Evolutionary conservation across 2,113 vertebrate species (phyloP).

Genomic region (Chinchilla lanigera): DNA sequence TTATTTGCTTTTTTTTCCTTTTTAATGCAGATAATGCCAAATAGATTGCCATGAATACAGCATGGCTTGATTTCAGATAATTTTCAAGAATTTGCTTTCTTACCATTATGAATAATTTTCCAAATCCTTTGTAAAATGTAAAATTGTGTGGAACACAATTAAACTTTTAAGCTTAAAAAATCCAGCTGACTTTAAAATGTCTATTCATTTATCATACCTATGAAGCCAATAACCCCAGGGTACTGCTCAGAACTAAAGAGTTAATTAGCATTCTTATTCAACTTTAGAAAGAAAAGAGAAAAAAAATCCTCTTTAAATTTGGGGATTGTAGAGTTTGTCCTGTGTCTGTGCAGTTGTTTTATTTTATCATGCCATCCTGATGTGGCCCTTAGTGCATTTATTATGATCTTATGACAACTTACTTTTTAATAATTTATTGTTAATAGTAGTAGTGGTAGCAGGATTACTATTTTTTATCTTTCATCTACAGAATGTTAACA

Average conservation of each 20-base stretch:
- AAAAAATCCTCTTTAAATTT: background rate
- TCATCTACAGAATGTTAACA: background rate
- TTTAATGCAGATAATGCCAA: background rate
- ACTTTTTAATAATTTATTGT: background rate
- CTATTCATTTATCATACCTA: conserved; percentile 36
- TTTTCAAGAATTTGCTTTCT: background rate
- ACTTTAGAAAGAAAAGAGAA: background rate
- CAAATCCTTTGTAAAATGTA: background rate
- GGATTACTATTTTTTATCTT: background rate
- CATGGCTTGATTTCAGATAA: background rate
- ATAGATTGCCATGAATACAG: background rate
- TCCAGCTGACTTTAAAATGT: conserved; percentile 19
- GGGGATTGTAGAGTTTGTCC: background rate
- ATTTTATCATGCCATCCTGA: background rate
- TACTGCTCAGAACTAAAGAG: background rate
- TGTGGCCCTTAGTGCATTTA: background rate
- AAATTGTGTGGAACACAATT: conserved; percentile 25
- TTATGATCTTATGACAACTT: background rate
- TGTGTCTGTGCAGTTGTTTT: background rate
- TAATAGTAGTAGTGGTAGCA: too few relatives aligned
- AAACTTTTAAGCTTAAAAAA: conserved; percentile 18
- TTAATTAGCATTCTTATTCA: conserved; percentile 25
- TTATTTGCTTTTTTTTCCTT: background rate
- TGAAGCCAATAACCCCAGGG: background rate
- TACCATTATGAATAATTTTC: background rate